phyloP scores from a whole-genome alignment of 2,797 vertebrate species.

The Syngnathus acus region DNA sequence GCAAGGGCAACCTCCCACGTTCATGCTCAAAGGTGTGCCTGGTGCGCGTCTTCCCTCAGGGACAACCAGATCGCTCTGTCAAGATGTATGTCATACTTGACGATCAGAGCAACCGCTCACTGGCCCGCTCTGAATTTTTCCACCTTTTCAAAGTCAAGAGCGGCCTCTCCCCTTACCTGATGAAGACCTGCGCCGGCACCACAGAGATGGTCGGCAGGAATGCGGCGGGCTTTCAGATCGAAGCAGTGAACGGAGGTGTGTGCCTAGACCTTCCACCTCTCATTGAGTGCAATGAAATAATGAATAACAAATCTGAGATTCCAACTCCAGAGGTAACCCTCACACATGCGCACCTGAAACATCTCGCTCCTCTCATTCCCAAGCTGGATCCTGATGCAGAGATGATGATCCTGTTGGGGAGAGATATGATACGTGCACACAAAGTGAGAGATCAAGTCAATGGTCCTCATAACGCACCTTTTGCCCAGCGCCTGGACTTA shows the following conservation, averaged over 20 bases:
- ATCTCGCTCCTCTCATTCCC: conserved; percentile 15
- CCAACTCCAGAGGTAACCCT: conserved; percentile 18
- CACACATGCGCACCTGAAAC: conserved; percentile 6
- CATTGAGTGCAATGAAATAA: conserved; percentile 3
- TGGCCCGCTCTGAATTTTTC: not conserved
- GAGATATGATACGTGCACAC: not conserved
- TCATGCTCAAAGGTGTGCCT: not conserved
- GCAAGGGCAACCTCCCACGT: too few species aligned
- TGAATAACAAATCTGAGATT: conserved; percentile 3
- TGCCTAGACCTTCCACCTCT: not conserved
- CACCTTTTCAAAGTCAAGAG: not conserved
- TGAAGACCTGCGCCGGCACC: not conserved
- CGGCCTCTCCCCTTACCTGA: too few species aligned
- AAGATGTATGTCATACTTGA: not conserved
- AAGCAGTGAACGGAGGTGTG: not conserved
- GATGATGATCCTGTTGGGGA: not conserved
- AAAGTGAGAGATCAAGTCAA: conserved; percentile 3
- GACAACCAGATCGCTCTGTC: not conserved
- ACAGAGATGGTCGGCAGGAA: not conserved
- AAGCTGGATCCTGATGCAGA: conserved; percentile 10
- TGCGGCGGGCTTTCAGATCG: not conserved
- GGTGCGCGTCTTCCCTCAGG: too few species aligned
- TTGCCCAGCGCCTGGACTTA: conserved; percentile 1
- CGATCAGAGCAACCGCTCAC: not conserved
- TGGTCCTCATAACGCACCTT: not conserved